phyloP scores from a whole-genome alignment of 2,113 vertebrate species.

The Scomber colias region DNA sequence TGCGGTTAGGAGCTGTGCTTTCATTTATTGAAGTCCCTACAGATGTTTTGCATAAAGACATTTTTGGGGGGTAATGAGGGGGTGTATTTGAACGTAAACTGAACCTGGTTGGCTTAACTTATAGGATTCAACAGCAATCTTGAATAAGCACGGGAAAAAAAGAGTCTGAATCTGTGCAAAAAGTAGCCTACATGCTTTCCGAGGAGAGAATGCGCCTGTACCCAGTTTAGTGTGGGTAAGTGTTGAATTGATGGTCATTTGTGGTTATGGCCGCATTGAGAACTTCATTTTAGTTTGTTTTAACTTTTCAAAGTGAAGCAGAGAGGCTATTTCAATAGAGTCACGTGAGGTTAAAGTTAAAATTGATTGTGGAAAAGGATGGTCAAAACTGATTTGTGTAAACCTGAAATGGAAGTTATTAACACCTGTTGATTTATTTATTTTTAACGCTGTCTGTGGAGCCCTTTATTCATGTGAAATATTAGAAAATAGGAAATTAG shows the following conservation, averaged over 20 bases:
- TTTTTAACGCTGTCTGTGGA: neutral
- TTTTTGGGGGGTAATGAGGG: constrained; percentile 79
- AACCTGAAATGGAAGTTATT: neutral
- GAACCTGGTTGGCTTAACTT: constrained; percentile 77
- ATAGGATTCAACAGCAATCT: constrained; percentile 52
- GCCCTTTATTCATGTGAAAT: too few relatives aligned
- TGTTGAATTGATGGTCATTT: constrained; percentile 48
- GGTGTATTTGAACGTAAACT: constrained; percentile 75
- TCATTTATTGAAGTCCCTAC: constrained; percentile 86
- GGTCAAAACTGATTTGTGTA: neutral
- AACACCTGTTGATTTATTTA: constrained; percentile 45
- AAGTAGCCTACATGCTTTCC: neutral
- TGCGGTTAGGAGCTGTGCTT: constrained; percentile 84
- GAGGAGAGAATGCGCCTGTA: neutral
- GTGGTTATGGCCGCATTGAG: constrained; percentile 24
- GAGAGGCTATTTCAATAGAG: neutral
- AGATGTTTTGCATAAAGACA: constrained; percentile 89
- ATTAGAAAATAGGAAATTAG: neutral
- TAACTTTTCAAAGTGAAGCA: neutral
- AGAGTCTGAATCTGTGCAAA: constrained; percentile 26
- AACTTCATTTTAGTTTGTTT: constrained; percentile 25
- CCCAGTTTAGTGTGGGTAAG: neutral
- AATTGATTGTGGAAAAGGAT: neutral
- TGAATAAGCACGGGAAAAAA: constrained; percentile 37
- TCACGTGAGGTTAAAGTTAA: neutral